These are phyloP conservation scores for Trissolcus brochymenae DNA, from an alignment of 2,888 invertebrate species.

Conservation along the genomic window DNA sequence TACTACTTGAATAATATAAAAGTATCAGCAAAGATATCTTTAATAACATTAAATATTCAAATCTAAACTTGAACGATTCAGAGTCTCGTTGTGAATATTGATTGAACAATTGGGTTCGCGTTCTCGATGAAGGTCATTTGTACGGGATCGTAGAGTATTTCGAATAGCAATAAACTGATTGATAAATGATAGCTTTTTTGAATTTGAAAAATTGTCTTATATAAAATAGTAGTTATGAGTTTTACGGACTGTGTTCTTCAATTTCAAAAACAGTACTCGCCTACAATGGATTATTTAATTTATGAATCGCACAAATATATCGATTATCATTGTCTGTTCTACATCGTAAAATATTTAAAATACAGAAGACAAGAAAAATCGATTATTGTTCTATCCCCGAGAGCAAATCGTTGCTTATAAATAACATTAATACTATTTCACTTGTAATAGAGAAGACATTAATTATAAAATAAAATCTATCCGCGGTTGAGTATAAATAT, in stretches of 20 bases:
- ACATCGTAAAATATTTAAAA: constrained; percentile 19
- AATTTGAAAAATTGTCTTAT: neutral
- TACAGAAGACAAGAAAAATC: constrained; percentile 35
- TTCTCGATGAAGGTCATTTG: too few relatives aligned
- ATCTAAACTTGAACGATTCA: constrained; percentile 26
- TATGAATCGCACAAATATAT: constrained; percentile 24
- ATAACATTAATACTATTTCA: constrained; percentile 37
- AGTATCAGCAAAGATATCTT: constrained; percentile 20
- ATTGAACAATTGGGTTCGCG: constrained; percentile 4
- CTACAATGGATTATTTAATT: constrained; percentile 25
- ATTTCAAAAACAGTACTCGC: neutral
- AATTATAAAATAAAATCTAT: constrained; percentile 54
- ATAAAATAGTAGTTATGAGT: neutral
- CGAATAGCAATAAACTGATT: neutral
- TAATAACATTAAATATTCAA: constrained; percentile 36
- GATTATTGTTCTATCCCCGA: constrained; percentile 41
- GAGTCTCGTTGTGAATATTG: constrained; percentile 25
- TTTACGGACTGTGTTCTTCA: neutral
- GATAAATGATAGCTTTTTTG: constrained; percentile 4
- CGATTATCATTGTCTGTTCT: constrained; percentile 24
- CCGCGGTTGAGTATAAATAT: constrained; percentile 41
- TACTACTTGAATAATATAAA: neutral
- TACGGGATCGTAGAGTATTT: too few relatives aligned
- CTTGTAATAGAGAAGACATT: constrained; percentile 31
- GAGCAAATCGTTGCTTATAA: constrained; percentile 36